These are phyloP conservation scores for Aphrophora alni DNA, from an alignment of 2,888 invertebrate species.

Conservation along the genomic window DNA sequence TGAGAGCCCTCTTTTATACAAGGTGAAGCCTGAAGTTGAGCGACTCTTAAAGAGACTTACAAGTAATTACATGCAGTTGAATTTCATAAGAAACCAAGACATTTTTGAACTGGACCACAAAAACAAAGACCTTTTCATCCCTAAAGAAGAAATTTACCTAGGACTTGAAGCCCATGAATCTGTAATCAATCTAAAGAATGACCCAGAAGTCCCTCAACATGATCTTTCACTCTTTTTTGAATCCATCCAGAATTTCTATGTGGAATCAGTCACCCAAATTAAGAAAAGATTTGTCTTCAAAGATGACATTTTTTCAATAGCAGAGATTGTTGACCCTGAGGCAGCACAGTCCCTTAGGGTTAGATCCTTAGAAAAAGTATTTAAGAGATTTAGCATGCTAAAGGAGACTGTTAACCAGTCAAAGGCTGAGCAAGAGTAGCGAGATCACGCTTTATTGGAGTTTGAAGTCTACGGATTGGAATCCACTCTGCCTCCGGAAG, in stretches of 20 bases:
- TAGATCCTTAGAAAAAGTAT: slow-evolving; percentile 17
- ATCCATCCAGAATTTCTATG: slow-evolving; percentile 23
- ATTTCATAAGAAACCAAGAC: no score
- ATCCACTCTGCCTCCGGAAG: slow-evolving; percentile 17
- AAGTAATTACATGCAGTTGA: background rate
- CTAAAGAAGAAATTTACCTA: slow-evolving; percentile 17
- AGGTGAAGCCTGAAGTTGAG: slow-evolving; percentile 11
- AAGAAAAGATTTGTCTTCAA: slow-evolving; percentile 33
- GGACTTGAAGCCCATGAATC: slow-evolving; percentile 20
- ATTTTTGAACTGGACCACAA: slow-evolving; percentile 26
- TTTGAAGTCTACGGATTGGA: background rate
- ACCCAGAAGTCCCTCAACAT: slow-evolving; percentile 15
- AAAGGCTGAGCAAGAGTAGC: slow-evolving; percentile 30
- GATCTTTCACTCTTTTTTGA: slow-evolving; percentile 12
- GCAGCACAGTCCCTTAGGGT: slow-evolving; percentile 22
- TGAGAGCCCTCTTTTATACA: background rate
- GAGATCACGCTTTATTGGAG: slow-evolving; percentile 31
- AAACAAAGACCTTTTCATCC: slow-evolving; percentile 13
- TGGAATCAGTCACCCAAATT: slow-evolving; percentile 20
- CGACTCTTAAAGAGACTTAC: slow-evolving; percentile 1
- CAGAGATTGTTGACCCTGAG: slow-evolving; percentile 32
- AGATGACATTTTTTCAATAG: slow-evolving; percentile 22
- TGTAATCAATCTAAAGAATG: slow-evolving; percentile 13
- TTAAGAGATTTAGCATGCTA: slow-evolving; percentile 31
- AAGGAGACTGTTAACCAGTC: slow-evolving; percentile 6